Evolutionary conservation across 2,113 vertebrate species (phyloP).

Genomic region (Sorex fumeus): DNA sequence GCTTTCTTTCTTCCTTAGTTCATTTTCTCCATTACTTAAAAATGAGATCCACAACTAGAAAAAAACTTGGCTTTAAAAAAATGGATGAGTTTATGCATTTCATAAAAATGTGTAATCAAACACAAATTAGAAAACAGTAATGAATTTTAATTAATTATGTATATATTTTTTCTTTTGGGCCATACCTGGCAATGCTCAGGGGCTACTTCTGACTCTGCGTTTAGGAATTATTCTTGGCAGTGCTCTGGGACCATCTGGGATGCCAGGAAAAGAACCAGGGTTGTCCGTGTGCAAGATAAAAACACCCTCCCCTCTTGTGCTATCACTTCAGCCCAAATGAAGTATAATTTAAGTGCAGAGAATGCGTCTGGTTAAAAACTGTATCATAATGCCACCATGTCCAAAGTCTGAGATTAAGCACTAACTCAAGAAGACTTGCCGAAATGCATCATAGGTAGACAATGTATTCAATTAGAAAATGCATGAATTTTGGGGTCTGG

Average conservation of each 20-base stretch:
- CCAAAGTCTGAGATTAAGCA: neutral
- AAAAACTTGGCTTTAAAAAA: constrained; percentile 68
- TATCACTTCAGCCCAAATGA: neutral
- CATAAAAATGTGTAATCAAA: constrained; percentile 19
- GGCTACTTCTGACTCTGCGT: too few relatives aligned
- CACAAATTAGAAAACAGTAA: constrained; percentile 51
- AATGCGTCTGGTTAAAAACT: constrained; percentile 19
- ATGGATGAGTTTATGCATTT: neutral
- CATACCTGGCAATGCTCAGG: too few relatives aligned
- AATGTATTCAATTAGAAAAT: constrained; percentile 9
- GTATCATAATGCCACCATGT: neutral
- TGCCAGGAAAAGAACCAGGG: too few relatives aligned
- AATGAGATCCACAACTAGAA: constrained; percentile 30
- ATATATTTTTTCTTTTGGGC: too few relatives aligned
- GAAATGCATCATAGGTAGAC: neutral
- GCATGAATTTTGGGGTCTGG: neutral
- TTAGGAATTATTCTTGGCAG: too few relatives aligned
- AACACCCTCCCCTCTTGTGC: too few relatives aligned
- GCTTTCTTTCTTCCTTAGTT: constrained; percentile 43
- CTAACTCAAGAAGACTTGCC: neutral
- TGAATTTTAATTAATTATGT: too few relatives aligned
- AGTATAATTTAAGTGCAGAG: neutral
- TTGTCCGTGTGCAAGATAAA: too few relatives aligned
- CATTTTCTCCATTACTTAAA: constrained; percentile 59
- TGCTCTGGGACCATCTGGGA: too few relatives aligned